These are phyloP conservation scores for Callaeas wilsoni DNA, from an alignment of 2,113 vertebrate genomes.

Conservation along the genomic window DNA sequence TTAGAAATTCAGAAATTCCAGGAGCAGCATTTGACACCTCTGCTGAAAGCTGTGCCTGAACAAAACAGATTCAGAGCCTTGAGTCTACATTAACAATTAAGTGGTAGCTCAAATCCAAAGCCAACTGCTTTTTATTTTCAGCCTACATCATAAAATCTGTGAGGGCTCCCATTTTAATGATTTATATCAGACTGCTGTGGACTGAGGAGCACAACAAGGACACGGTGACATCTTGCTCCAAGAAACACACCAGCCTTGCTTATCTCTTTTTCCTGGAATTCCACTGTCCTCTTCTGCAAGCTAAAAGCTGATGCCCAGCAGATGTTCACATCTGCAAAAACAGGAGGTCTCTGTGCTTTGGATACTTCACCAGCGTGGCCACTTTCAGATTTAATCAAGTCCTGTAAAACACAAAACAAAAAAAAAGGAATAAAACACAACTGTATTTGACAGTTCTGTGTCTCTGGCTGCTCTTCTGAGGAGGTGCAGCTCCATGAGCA, in stretches of 20 bases:
- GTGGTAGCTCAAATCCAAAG: neutral
- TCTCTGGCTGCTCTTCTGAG: neutral
- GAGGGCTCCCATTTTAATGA: neutral
- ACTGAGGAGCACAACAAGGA: neutral
- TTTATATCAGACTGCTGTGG: neutral
- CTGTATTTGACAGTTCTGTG: neutral
- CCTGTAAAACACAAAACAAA: constrained; percentile 27
- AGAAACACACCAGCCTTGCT: constrained; percentile 44
- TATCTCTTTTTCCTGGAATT: constrained; percentile 17
- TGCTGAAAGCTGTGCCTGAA: neutral
- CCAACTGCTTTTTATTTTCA: neutral
- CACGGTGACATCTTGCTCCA: neutral
- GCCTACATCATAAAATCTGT: neutral
- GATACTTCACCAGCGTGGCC: neutral
- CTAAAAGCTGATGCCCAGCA: constrained; percentile 54
- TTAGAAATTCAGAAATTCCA: neutral
- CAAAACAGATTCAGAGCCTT: neutral
- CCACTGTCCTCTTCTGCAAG: neutral
- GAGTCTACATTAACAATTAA: neutral
- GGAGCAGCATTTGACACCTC: neutral
- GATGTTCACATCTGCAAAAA: constrained; percentile 44
- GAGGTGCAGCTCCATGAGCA: neutral
- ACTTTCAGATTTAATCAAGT: constrained; percentile 50
- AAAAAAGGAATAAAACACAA: neutral
- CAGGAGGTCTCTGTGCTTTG: neutral